Evolutionary conservation across 2,888 invertebrate genomes (phyloP).

Genomic region (Folsomia manolachei): DNA sequence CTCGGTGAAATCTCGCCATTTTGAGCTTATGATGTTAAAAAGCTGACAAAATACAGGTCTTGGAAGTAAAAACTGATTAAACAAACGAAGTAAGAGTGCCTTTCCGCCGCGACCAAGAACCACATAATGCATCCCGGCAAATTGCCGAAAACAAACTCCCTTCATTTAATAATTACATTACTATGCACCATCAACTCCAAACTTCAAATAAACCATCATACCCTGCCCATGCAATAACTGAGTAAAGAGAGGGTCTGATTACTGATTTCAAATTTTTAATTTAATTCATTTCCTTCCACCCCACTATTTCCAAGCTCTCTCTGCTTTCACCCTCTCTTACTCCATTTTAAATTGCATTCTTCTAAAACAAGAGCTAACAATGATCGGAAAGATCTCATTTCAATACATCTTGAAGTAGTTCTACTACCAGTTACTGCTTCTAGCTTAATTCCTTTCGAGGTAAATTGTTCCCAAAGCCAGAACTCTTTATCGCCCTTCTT

Average conservation of each 20-base stretch:
- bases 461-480: neutral
- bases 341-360: slow-evolving; percentile 32
- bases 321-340: slow-evolving; percentile 16
- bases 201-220: slow-evolving; percentile 3
- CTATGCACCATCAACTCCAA: slow-evolving; percentile 4
- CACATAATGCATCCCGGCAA: neutral
- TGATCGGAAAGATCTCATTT: no score
- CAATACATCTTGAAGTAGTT: no score
- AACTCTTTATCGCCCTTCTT: neutral
- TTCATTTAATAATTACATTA: slow-evolving; percentile 12
- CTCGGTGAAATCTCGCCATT: no score
- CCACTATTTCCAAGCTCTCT: slow-evolving; percentile 8
- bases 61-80: no score
- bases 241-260: no score
- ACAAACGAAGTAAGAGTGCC: no score
- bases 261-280: slow-evolving; percentile 6
- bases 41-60: no score
- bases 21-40: no score
- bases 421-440: neutral
- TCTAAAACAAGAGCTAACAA: no score
- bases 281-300: slow-evolving; percentile 19
- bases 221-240: neutral
- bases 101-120: no score
- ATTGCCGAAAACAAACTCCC: slow-evolving; percentile 10
- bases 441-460: neutral